Percentiles rank a stretch among this genome's conserved stretches.
Conservation (phyloP, 2,797 vertebrate genomes). For the Taenioides sp. region DNA sequence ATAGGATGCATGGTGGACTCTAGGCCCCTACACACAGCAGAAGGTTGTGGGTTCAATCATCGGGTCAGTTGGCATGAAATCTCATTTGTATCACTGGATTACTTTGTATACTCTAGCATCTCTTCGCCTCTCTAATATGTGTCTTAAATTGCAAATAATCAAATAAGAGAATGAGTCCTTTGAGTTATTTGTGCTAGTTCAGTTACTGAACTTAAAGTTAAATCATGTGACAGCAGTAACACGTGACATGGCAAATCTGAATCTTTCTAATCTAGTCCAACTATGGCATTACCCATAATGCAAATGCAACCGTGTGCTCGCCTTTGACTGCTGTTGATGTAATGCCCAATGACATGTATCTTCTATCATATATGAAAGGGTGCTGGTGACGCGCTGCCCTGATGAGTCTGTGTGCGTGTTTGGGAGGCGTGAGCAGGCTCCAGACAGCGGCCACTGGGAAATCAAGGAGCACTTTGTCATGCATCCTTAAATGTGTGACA, state of each 20-base stretch:
- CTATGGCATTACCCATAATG: constrained; percentile 17
- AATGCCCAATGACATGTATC: constrained; percentile 57
- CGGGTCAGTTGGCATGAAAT: not conserved
- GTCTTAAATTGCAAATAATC: not conserved
- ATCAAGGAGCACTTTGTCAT: constrained; percentile 85
- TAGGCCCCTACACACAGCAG: not conserved
- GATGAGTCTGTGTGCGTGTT: constrained; percentile 42
- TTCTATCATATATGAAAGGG: constrained; percentile 55
- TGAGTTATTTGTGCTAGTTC: not conserved
- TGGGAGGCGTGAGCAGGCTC: constrained; percentile 60
- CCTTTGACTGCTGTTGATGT: constrained; percentile 44
- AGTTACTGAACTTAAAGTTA: not conserved
- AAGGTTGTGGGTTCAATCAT: not conserved
- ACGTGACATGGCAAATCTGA: not conserved
- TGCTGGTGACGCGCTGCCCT: constrained; percentile 30
- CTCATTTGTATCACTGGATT: not conserved
- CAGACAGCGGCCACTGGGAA: constrained; percentile 82
- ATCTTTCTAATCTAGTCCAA: constrained; percentile 16
- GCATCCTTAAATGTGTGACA: constrained; percentile 86
- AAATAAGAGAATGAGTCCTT: not conserved
- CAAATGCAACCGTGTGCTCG: constrained; percentile 17
- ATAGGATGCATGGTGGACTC: not conserved
- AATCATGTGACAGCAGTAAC: not conserved
- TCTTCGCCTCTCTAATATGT: not conserved
- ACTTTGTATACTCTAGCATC: not conserved